These are phyloP conservation scores for Alexandromys fortis DNA, from an alignment of 2,113 vertebrate species.

Conservation along the genomic window DNA sequence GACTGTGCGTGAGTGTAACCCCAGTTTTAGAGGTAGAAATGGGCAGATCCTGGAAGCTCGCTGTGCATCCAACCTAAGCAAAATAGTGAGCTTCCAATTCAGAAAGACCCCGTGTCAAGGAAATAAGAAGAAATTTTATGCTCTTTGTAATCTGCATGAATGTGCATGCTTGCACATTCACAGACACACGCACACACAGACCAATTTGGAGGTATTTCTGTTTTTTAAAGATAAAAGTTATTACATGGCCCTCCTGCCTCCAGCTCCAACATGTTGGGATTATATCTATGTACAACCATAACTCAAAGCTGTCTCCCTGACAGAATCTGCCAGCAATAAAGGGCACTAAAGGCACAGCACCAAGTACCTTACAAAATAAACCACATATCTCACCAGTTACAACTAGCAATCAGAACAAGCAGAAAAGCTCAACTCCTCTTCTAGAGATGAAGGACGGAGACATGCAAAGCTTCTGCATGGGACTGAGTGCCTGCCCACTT, in stretches of 20 bases:
- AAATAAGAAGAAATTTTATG: not conserved
- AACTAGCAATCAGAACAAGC: not conserved
- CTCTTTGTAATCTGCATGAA: not conserved
- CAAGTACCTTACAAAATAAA: not conserved
- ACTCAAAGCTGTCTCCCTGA: not conserved
- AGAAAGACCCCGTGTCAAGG: not conserved
- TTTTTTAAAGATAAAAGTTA: not conserved
- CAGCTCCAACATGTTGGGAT: not conserved
- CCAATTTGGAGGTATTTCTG: not conserved
- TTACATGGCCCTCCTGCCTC: not conserved
- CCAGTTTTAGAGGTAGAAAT: no score
- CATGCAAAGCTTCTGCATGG: not conserved
- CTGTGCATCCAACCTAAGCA: not conserved
- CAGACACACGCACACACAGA: not conserved
- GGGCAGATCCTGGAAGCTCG: not conserved
- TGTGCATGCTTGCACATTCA: not conserved
- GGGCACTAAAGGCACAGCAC: not conserved
- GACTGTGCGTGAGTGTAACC: not conserved
- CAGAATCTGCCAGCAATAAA: not conserved
- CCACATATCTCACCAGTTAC: not conserved
- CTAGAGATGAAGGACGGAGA: not conserved
- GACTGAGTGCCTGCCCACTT: rapidly evolving
- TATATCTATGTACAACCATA: not conserved
- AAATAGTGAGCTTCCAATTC: not conserved
- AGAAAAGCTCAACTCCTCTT: not conserved